Evolutionary conservation across 2,113 vertebrate genomes (phyloP).

Genomic region (Rattus norvegicus): GRCr8 NC_086030.1:45482001-45482500

Average conservation of each 20-base stretch:
- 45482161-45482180: not conserved
- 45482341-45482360: too few relatives aligned
- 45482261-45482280: not conserved
- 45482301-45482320: not conserved
- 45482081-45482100: not conserved
- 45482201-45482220: not conserved
- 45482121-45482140: not conserved
- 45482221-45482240: not conserved
- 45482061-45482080: not conserved
- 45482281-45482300: accelerated
- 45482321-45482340: not conserved
- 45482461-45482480: too few relatives aligned
- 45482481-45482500: not conserved
- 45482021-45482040: not conserved
- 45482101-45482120: not conserved
- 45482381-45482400: too few relatives aligned
- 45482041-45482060: not conserved
- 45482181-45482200: not conserved
- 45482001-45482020: not conserved
- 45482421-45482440: too few relatives aligned
- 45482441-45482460: too few relatives aligned
- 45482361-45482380: too few relatives aligned
- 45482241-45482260: not conserved
- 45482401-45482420: too few relatives aligned
- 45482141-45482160: not conserved